Evolutionary conservation across 2,113 vertebrate genomes (phyloP).

Genomic region (Anhinga anhinga): DNA sequence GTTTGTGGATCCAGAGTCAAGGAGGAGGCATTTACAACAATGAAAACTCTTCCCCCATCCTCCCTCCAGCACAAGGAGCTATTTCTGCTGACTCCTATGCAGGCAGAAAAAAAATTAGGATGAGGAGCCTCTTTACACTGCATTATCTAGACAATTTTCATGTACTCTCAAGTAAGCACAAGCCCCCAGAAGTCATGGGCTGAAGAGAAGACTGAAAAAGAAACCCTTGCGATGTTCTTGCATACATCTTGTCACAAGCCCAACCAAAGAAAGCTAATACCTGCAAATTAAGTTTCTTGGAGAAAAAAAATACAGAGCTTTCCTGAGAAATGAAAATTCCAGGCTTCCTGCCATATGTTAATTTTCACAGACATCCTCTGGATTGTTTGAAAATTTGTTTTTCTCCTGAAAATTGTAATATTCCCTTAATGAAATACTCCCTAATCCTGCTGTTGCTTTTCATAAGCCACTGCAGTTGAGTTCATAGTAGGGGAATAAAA

Average conservation of each 20-base stretch:
- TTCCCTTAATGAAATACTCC: neutral
- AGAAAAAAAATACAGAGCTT: neutral
- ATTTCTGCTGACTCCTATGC: neutral
- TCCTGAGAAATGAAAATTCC: neutral
- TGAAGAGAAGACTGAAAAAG: neutral
- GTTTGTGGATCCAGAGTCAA: neutral
- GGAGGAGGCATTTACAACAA: neutral
- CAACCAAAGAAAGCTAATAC: neutral
- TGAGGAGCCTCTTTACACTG: neutral
- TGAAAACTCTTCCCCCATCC: neutral
- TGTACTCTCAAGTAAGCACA: neutral
- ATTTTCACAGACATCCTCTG: neutral
- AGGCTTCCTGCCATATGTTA: neutral
- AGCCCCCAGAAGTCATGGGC: neutral
- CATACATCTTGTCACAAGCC: neutral
- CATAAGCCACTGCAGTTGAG: neutral
- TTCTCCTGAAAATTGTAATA: neutral
- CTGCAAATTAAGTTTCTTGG: neutral
- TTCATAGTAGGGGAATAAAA: neutral
- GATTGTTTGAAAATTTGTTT: neutral
- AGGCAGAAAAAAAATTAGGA: neutral
- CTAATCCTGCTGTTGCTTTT: neutral
- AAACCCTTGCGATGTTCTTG: neutral
- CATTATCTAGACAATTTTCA: neutral
- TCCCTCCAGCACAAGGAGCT: neutral